phyloP scores from a whole-genome alignment of 2,888 invertebrate species.

The Elysia crispata region DNA sequence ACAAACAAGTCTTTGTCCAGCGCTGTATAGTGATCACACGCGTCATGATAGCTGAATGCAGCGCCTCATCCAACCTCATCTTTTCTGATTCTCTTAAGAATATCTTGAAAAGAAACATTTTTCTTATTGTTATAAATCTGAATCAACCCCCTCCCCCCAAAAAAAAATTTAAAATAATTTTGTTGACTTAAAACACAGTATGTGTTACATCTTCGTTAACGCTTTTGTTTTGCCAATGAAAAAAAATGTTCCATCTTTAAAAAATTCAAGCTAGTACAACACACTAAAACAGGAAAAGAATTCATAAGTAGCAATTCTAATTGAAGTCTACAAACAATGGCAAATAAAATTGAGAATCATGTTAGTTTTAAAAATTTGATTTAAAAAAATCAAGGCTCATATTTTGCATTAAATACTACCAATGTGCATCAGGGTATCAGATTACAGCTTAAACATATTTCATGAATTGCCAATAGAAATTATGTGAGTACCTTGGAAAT shows the following conservation, averaged over 20 bases:
- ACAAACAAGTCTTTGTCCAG: constrained; percentile 91
- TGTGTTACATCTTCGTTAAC: background rate
- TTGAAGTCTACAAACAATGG: too few species aligned
- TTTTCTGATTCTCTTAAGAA: constrained; percentile 96
- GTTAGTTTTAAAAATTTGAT: too few species aligned
- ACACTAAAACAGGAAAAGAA: too few species aligned
- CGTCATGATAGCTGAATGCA: constrained; percentile 95
- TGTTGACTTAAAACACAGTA: background rate
- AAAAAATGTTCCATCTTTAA: background rate
- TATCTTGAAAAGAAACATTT: constrained; percentile 78
- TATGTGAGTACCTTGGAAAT: constrained; percentile 84
- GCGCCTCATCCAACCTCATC: constrained; percentile 91
- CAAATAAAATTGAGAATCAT: too few species aligned
- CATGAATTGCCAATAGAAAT: constrained; percentile 95
- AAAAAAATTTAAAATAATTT: background rate
- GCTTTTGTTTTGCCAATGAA: background rate
- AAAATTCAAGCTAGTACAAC: too few species aligned
- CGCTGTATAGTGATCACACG: constrained; percentile 94
- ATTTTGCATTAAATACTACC: too few species aligned
- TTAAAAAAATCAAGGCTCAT: too few species aligned
- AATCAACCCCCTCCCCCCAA: background rate
- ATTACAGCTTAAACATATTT: constrained; percentile 93
- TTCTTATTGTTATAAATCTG: too few species aligned
- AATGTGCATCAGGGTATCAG: constrained; percentile 95
- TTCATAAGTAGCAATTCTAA: too few species aligned